Conservation (phyloP, 2,888 invertebrate genomes). For the Sesia bembeciformis region DNA sequence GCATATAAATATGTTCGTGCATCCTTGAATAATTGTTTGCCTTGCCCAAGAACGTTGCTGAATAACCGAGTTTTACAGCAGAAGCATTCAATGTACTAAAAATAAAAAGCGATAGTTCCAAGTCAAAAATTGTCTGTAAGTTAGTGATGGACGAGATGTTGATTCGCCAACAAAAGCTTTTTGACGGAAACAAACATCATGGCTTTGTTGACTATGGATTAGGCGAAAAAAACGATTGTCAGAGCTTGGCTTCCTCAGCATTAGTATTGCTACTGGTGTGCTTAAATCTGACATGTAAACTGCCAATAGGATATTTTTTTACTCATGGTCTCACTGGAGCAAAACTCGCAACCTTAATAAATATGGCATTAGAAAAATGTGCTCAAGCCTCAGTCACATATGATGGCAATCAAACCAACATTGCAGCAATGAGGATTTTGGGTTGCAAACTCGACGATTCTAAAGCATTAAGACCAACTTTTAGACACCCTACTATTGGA, state of each 20-base stretch:
- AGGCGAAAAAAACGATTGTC: background rate
- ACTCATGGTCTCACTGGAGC: background rate
- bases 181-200: slow-evolving; percentile 6
- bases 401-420: background rate
- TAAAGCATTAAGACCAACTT: background rate
- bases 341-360: slow-evolving; percentile 1
- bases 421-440: slow-evolving; percentile 1
- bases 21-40: too few species aligned
- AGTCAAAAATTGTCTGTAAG: too few species aligned
- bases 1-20: too few species aligned
- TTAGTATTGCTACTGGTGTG: slow-evolving; percentile 1
- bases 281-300: slow-evolving; percentile 2
- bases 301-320: slow-evolving; percentile 6
- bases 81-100: too few species aligned
- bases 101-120: too few species aligned
- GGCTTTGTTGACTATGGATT: slow-evolving; percentile 5
- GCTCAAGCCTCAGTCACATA: background rate
- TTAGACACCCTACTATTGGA: slow-evolving; percentile 1
- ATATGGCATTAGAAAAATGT: slow-evolving; percentile 1
- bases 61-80: too few species aligned
- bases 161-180: slow-evolving; percentile 7
- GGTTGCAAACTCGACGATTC: background rate
- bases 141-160: slow-evolving; percentile 4
- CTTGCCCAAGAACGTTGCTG: too few species aligned
- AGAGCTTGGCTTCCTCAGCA: slow-evolving; percentile 1